Conservation (phyloP, 2,113 vertebrate genomes). For the Percopsis transmontana region DNA sequence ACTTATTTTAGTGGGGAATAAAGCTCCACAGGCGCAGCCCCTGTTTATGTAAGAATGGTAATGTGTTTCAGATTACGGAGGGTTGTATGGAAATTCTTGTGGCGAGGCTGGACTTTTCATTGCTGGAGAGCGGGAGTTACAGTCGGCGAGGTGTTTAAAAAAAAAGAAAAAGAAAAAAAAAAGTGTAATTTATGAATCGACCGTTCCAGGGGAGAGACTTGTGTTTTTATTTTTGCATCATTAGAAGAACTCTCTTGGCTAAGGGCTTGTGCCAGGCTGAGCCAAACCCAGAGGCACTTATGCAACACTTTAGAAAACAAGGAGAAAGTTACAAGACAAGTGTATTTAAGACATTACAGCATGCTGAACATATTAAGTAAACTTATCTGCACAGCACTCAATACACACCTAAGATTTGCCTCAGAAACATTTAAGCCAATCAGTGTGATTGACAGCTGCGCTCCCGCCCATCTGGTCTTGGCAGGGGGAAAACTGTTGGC, state of each 20-base stretch:
- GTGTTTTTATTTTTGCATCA: slow-evolving; percentile 7
- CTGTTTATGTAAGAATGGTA: slow-evolving; percentile 81
- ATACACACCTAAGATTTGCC: background rate
- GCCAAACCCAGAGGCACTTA: background rate
- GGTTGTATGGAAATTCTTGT: slow-evolving; percentile 88
- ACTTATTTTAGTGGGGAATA: slow-evolving; percentile 79
- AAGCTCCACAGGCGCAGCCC: slow-evolving; percentile 68
- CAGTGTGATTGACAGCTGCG: background rate
- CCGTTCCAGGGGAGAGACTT: slow-evolving; percentile 5
- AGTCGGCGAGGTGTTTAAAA: slow-evolving; percentile 35
- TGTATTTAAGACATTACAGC: no score
- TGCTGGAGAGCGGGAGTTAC: slow-evolving; percentile 57
- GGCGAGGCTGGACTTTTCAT: slow-evolving; percentile 82
- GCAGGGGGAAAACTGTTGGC: background rate
- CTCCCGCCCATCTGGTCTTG: background rate
- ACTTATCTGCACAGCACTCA: background rate
- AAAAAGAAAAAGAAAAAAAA: background rate
- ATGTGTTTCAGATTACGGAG: slow-evolving; percentile 89
- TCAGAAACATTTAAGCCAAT: slow-evolving; percentile 7
- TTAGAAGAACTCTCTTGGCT: slow-evolving; percentile 15
- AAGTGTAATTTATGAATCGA: slow-evolving; percentile 36
- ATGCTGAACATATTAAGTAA: no score
- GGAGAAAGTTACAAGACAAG: background rate
- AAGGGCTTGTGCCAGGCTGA: background rate
- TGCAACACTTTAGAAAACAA: slow-evolving; percentile 43